Conservation (phyloP, 2,113 vertebrate species). For the Copsychus sechellarum region DNA sequence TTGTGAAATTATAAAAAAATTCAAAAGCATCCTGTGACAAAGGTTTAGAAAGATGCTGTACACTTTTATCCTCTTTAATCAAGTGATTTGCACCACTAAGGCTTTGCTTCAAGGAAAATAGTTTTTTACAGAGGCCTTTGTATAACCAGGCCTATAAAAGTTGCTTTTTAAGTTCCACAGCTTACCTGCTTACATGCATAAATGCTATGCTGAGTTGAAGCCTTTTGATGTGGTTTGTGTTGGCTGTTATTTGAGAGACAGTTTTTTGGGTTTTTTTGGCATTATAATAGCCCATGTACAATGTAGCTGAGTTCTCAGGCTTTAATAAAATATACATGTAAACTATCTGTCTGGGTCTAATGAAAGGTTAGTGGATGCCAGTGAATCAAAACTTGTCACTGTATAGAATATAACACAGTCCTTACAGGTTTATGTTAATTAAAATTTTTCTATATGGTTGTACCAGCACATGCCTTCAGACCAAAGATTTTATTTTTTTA, state of each 20-base stretch:
- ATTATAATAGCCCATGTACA: neutral
- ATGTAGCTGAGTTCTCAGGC: neutral
- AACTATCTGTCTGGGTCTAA: neutral
- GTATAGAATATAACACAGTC: neutral
- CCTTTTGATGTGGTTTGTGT: neutral
- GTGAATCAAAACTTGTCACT: neutral
- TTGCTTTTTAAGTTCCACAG: neutral
- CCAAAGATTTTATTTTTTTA: neutral
- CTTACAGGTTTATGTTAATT: neutral
- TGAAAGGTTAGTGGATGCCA: neutral
- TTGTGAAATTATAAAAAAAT: neutral
- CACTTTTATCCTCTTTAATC: neutral
- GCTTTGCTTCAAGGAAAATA: neutral
- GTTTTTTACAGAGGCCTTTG: neutral
- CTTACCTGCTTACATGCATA: neutral
- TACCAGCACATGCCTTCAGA: neutral
- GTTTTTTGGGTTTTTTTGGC: neutral
- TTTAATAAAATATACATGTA: neutral
- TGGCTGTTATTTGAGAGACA: neutral
- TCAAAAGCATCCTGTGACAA: neutral
- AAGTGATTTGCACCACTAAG: neutral
- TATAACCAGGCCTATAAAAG: neutral
- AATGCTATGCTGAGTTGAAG: neutral
- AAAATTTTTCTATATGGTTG: neutral
- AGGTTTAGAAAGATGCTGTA: neutral